Evolutionary conservation across 2,888 invertebrate species (phyloP).

Genomic region (Agonopterix arenella): DNA sequence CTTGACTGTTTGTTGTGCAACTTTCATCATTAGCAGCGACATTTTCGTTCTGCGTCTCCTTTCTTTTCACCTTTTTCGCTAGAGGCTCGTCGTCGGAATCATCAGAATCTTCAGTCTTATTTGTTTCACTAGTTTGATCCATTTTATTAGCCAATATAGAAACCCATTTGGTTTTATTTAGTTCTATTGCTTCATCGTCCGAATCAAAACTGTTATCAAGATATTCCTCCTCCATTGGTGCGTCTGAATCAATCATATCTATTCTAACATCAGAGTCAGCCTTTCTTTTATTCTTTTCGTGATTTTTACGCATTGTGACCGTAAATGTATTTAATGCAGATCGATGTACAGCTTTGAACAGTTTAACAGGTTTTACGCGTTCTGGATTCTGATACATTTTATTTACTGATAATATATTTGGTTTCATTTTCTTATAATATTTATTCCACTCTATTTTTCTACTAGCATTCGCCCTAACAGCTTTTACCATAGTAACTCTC

Average conservation of each 20-base stretch:
- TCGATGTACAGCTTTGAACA: slow-evolving; percentile 23
- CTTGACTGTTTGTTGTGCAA: no score
- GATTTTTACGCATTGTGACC: slow-evolving; percentile 7
- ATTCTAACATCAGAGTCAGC: slow-evolving; percentile 20
- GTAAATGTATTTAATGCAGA: slow-evolving; percentile 9
- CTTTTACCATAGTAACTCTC: no score
- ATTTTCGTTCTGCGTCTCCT: slow-evolving; percentile 9
- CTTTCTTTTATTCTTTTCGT: slow-evolving; percentile 2
- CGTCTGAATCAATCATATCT: slow-evolving; percentile 28
- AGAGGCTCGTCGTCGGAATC: slow-evolving; percentile 61
- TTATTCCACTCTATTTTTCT: no score
- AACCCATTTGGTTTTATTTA: background rate
- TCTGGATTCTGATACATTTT: background rate
- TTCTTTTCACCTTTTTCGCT: slow-evolving; percentile 39
- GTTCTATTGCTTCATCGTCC: slow-evolving; percentile 2
- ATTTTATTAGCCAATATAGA: background rate
- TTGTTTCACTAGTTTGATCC: background rate
- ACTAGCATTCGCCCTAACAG: no score
- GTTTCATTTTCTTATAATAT: no score
- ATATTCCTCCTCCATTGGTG: slow-evolving; percentile 27
- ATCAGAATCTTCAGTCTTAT: slow-evolving; percentile 10
- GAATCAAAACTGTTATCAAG: slow-evolving; percentile 14
- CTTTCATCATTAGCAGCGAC: no score
- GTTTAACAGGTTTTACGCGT: slow-evolving; percentile 28
- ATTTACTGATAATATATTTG: no score